These are phyloP conservation scores for Rhynchopsitta pachyrhyncha DNA, from an alignment of 2,113 vertebrate species.

Conservation along the genomic window DNA sequence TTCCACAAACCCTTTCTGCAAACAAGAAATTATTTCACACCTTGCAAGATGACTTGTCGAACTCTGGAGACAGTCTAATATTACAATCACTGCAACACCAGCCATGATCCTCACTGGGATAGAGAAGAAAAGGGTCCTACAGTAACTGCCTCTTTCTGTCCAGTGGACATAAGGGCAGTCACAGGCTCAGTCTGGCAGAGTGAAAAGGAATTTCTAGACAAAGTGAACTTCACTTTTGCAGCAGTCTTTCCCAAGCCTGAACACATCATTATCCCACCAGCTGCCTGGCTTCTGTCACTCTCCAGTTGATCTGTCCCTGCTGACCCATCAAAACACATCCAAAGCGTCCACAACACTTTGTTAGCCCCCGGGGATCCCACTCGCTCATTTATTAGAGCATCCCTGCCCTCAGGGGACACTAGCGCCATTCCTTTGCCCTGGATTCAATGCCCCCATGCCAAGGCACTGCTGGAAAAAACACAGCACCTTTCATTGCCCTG, in stretches of 20 bases:
- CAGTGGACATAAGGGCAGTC: neutral
- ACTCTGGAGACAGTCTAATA: neutral
- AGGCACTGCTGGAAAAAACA: neutral
- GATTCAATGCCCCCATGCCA: neutral
- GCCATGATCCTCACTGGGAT: rapidly evolving
- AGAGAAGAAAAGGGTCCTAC: neutral
- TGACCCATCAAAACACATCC: neutral
- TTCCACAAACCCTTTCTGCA: neutral
- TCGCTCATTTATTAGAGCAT: neutral
- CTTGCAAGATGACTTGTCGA: neutral
- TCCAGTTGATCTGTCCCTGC: neutral
- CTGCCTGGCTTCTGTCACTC: neutral
- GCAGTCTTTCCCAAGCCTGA: neutral
- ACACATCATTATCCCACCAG: rapidly evolving
- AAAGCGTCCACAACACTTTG: rapidly evolving
- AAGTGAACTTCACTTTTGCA: neutral
- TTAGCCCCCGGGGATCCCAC: neutral
- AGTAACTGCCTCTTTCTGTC: rapidly evolving
- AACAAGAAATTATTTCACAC: neutral
- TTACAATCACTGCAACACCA: neutral
- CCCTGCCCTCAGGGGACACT: rapidly evolving
- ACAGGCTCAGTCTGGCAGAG: rapidly evolving
- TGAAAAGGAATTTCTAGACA: neutral
- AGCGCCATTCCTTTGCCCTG: neutral
- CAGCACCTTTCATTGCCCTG: neutral